phyloP scores from a whole-genome alignment of 2,888 invertebrate species.

The Cheilosia variabilis region DNA sequence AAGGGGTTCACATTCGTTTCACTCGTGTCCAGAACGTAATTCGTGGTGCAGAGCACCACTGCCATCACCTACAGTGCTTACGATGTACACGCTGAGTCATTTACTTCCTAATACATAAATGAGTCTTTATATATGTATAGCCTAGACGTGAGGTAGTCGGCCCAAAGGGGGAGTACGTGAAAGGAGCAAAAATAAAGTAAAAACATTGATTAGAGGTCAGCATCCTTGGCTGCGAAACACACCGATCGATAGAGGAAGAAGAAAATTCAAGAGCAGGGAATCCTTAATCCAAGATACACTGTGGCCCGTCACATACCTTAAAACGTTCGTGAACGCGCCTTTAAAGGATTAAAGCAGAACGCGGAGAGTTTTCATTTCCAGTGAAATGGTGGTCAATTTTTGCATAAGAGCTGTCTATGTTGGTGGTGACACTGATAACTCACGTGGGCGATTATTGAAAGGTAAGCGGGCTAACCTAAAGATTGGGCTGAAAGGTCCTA shows the following conservation, averaged over 20 bases:
- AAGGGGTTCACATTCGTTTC: slow-evolving; percentile 70
- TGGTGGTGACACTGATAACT: too few species aligned
- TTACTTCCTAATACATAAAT: slow-evolving; percentile 45
- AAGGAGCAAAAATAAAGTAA: slow-evolving; percentile 28
- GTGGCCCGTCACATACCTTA: slow-evolving; percentile 1
- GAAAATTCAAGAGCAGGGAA: slow-evolving; percentile 62
- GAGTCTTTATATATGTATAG: slow-evolving; percentile 25
- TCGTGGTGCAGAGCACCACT: slow-evolving; percentile 27
- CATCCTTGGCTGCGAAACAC: slow-evolving; percentile 56
- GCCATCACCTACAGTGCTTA: slow-evolving; percentile 66
- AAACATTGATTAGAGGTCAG: slow-evolving; percentile 75
- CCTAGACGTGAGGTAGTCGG: slow-evolving; percentile 15
- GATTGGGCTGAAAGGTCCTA: too few species aligned
- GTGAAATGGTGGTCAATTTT: too few species aligned
- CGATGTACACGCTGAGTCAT: slow-evolving; percentile 58
- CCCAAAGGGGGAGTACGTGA: slow-evolving; percentile 6
- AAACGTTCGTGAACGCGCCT: not conserved
- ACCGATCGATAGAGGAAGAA: slow-evolving; percentile 55
- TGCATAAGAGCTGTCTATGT: too few species aligned
- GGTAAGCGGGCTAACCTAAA: too few species aligned
- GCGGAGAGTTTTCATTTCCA: too few species aligned
- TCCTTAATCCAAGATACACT: slow-evolving; percentile 50
- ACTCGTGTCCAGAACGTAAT: slow-evolving; percentile 65
- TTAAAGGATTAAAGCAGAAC: slow-evolving; percentile 62
- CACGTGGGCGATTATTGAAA: too few species aligned